phyloP scores from a whole-genome alignment of 2,797 vertebrate species.

The Hyperoplus lanceolatus region DNA sequence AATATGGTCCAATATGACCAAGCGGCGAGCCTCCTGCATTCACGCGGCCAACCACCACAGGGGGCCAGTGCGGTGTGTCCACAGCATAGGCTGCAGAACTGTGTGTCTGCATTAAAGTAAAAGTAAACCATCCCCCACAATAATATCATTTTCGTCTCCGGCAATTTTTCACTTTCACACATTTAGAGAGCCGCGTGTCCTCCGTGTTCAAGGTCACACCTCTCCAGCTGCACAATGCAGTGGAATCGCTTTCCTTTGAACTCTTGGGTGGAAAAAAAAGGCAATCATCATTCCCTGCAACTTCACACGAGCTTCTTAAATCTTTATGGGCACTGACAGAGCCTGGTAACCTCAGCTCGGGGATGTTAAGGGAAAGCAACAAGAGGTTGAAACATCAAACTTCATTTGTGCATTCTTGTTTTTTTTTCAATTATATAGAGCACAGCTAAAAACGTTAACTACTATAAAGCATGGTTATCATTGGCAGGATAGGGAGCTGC shows the following conservation, averaged over 20 bases:
- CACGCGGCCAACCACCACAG: too few relatives aligned
- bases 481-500: not conserved
- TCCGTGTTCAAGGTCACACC: constrained; percentile 24
- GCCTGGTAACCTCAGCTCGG: not conserved
- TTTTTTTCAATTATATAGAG: not conserved
- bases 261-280: not conserved
- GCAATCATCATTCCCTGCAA: not conserved
- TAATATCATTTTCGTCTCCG: constrained; percentile 14
- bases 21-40: too few relatives aligned
- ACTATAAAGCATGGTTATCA: not conserved
- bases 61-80: too few relatives aligned
- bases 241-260: not conserved
- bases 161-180: constrained; percentile 3
- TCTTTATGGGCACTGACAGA: constrained; percentile 1
- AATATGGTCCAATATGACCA: too few relatives aligned
- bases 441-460: not conserved
- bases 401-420: not conserved
- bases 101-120: constrained; percentile 21
- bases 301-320: not conserved
- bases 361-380: too few relatives aligned
- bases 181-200: not conserved
- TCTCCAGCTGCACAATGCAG: not conserved
- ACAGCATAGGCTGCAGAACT: constrained; percentile 24
- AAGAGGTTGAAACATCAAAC: not conserved
- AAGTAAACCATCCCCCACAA: constrained; percentile 29